phyloP scores from a whole-genome alignment of 2,113 vertebrate genomes.

The Rhea pennata region DNA sequence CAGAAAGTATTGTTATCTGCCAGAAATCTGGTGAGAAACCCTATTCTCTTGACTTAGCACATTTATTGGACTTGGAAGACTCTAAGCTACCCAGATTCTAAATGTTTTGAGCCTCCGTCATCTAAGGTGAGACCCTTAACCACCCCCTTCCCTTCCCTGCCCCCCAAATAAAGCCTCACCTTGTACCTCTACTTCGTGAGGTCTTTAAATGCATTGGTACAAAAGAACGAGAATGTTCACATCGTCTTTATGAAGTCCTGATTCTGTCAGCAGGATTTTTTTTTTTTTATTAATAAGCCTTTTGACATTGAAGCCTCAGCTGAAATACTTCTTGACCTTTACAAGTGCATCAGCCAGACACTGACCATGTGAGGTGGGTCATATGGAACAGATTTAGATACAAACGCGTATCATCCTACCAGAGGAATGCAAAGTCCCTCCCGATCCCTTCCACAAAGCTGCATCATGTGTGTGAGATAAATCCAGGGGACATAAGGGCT shows the following conservation, averaged over 20 bases:
- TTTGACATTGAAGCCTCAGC: slow-evolving; percentile 69
- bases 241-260: neutral
- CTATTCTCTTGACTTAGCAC: neutral
- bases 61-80: neutral
- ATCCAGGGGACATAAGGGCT: slow-evolving; percentile 62
- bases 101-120: neutral
- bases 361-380: slow-evolving; percentile 90
- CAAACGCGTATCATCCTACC: slow-evolving; percentile 79
- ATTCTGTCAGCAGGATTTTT: neutral
- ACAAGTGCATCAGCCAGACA: slow-evolving; percentile 73
- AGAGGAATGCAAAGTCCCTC: slow-evolving; percentile 80
- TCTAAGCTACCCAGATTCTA: neutral
- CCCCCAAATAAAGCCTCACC: neutral
- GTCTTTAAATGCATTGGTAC: neutral
- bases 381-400: slow-evolving; percentile 95
- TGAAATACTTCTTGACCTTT: slow-evolving; percentile 66
- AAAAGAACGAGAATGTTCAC: rapidly evolving
- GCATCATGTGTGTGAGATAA: slow-evolving; percentile 82
- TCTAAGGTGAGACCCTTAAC: neutral
- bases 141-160: rapidly evolving
- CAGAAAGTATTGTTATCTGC: neutral
- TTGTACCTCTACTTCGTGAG: neutral
- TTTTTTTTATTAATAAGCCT: neutral
- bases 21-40: neutral
- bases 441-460: slow-evolving; percentile 78